Base-by-base conservation (phyloP, 64 coral and sea anemone genomes). In the Stichodactyla mertensii region DNA sequence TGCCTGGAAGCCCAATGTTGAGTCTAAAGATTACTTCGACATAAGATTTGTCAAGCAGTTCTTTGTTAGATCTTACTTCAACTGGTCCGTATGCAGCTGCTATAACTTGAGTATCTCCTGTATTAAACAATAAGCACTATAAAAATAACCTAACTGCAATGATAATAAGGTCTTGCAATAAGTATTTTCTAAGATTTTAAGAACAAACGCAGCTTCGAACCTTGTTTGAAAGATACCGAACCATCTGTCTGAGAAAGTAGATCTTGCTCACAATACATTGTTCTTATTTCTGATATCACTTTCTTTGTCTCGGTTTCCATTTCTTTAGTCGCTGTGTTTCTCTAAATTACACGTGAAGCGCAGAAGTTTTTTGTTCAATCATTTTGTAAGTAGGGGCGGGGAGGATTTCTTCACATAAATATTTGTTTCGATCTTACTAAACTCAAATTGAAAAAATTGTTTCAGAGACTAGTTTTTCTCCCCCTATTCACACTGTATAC, bases 11-110 rank as follows among this genome's bases (percentile, higher is more conserved):
- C 52, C 93, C 97, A 82, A 94, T 79, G 89, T 99, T 99, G 79
- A 93, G 93, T 95, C 91, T 89, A 62, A 92, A 95, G 58, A 99
- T 87, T 52, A 99, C 97, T 74, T 99, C 97, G 15, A 99, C 52
- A 6, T 84, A 94, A 69, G 97, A 86, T 91, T 95, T 99, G 45
- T 99, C 93, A 26, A 99, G 86, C 45, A 99, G 80, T 85, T 99
- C 97, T 86, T 92, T 95, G 77, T 74, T 92, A 24, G 78, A 12
- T 86, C 89, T 92, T 0, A 99, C 97, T 91, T 99, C 93, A 66
- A 86, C 93, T 61, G 97, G 93, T 12, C 97, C 97, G 88, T 99
- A 99, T 20, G 90, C 88, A n/a, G 93, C 97, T 78, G 88, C 93
- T 62, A 95, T 83, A 23, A 95, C 82, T 69, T 89, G 88, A 6